Evolutionary conservation across 2,113 vertebrate genomes (phyloP).

Genomic region (Percina caprodes): DNA sequence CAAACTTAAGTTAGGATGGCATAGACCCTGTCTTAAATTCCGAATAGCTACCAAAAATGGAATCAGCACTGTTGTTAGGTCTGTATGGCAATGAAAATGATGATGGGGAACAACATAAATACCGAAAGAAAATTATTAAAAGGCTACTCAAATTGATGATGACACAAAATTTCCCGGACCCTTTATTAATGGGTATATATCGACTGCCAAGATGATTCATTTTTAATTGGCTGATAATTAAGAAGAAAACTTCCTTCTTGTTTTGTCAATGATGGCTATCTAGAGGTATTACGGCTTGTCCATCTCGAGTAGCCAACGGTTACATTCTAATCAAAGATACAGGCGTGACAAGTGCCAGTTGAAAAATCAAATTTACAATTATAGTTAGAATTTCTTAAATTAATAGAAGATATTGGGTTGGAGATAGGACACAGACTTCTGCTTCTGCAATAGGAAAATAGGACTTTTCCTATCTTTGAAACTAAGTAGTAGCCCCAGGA

Average conservation of each 20-base stretch:
- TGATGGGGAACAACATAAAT: too few species aligned
- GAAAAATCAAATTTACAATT: background rate
- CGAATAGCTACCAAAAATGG: too few species aligned
- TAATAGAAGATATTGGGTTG: background rate
- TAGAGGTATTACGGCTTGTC: background rate
- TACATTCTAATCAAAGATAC: background rate
- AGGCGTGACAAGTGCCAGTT: background rate
- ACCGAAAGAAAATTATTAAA: too few species aligned
- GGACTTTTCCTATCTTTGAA: background rate
- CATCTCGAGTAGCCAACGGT: background rate
- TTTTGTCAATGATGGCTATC: background rate
- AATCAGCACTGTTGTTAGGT: too few species aligned
- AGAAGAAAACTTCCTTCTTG: too few species aligned
- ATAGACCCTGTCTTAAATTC: too few species aligned
- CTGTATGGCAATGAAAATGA: too few species aligned
- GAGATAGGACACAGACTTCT: background rate
- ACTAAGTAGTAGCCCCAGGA: background rate
- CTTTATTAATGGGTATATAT: background rate
- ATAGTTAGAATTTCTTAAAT: background rate
- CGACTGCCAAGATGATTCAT: background rate
- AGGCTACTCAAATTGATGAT: background rate
- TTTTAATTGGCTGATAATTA: background rate
- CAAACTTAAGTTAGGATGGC: too few species aligned
- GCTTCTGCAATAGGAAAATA: constrained; percentile 1
- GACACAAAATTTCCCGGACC: background rate